Percentiles rank a stretch among this genome's conserved stretches.
Evolutionary conservation across 1,140 invertebrate species (phyloP).

Genomic region (Drosophila subobscura): DNA sequence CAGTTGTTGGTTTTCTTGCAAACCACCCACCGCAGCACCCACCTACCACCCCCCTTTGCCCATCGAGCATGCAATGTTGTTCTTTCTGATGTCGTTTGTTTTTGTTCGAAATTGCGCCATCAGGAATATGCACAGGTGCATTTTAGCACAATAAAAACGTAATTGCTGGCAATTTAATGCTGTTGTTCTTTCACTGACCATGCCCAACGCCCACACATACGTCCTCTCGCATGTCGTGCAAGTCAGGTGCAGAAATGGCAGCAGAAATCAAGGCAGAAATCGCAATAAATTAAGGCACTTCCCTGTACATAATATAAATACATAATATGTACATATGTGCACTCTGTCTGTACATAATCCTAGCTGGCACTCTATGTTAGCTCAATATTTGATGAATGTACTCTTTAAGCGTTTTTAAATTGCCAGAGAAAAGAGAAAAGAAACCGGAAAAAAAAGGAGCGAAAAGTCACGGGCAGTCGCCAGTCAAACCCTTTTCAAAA

Average conservation of each 20-base stretch:
- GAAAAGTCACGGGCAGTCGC: constrained; percentile 43
- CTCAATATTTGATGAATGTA: constrained; percentile 72
- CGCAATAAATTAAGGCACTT: background rate
- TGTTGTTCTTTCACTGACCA: constrained; percentile 59
- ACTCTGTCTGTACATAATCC: too few relatives aligned
- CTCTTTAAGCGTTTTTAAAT: constrained; percentile 59
- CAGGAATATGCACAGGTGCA: constrained; percentile 82
- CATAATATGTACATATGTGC: too few relatives aligned
- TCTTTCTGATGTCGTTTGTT: constrained; percentile 81
- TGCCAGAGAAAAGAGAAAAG: constrained; percentile 1
- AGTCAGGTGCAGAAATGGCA: constrained; percentile 30
- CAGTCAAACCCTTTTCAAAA: constrained; percentile 79
- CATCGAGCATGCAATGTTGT: constrained; percentile 66
- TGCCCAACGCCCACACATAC: constrained; percentile 2
- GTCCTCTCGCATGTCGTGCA: background rate
- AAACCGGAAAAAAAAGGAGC: constrained; percentile 23
- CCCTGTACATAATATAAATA: too few relatives aligned
- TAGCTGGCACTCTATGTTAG: constrained; percentile 55
- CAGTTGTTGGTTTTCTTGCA: constrained; percentile 76
- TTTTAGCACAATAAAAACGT: constrained; percentile 83
- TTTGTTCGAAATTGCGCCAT: constrained; percentile 82
- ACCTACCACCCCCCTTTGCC: constrained; percentile 2
- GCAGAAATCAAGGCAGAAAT: constrained; percentile 50
- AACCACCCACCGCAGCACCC: constrained; percentile 16
- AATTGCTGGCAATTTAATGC: constrained; percentile 80